These are phyloP conservation scores for Siniperca knerii DNA, from an alignment of 2,113 vertebrate species.

Conservation along the genomic window DNA sequence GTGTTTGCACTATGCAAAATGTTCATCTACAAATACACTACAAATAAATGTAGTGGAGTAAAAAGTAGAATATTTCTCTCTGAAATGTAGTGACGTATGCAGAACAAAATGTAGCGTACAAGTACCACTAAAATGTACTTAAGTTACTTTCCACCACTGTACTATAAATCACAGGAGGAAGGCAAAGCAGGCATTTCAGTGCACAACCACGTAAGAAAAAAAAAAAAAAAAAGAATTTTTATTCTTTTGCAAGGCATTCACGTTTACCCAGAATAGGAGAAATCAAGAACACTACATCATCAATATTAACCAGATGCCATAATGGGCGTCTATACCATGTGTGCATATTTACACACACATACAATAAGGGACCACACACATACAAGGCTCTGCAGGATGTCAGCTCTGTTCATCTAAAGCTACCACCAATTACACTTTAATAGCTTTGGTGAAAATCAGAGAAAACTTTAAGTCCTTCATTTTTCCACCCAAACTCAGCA, in stretches of 20 bases:
- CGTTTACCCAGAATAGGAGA: slow-evolving; percentile 73
- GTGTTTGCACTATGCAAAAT: neutral
- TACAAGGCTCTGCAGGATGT: slow-evolving; percentile 67
- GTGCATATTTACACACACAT: slow-evolving; percentile 45
- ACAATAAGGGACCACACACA: slow-evolving; percentile 60
- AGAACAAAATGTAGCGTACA: too few relatives aligned
- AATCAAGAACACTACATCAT: slow-evolving; percentile 71
- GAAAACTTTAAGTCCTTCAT: slow-evolving; percentile 24
- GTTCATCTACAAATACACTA: neutral
- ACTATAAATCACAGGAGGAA: neutral
- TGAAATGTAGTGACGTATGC: neutral
- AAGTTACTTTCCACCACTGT: neutral
- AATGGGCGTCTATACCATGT: slow-evolving; percentile 69
- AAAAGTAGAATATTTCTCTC: neutral
- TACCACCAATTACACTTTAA: slow-evolving; percentile 75
- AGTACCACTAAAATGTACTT: too few relatives aligned
- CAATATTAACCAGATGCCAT: slow-evolving; percentile 72
- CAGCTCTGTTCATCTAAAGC: slow-evolving; percentile 68
- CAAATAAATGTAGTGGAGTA: neutral
- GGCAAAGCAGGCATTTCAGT: slow-evolving; percentile 29
- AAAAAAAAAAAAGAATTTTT: slow-evolving; percentile 61
- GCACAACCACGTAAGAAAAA: slow-evolving; percentile 55
- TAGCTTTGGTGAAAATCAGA: slow-evolving; percentile 82
- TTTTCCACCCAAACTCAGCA: slow-evolving; percentile 55
- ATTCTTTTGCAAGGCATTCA: slow-evolving; percentile 79